A percentile compares a stretch with the other conserved stretches of the same genome.
Evolutionary conservation across 2,113 vertebrate species (phyloP).

Genomic region (Xiphophorus maculatus): DNA sequence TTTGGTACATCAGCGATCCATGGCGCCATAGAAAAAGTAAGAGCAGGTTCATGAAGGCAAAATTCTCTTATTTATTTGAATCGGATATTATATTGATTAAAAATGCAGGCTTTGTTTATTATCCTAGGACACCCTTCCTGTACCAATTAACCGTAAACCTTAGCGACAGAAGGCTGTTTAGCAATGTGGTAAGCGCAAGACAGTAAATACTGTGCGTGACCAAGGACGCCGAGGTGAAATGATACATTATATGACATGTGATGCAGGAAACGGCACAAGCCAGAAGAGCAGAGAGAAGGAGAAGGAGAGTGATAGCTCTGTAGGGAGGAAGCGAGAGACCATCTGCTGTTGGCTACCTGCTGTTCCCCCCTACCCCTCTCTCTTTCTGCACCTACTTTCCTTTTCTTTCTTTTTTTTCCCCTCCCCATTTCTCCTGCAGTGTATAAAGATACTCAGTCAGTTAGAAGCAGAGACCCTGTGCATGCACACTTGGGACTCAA

Average conservation of each 20-base stretch:
- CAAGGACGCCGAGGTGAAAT: constrained; percentile 59
- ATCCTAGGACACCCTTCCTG: neutral
- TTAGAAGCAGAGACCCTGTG: constrained; percentile 42
- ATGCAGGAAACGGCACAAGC: constrained; percentile 53
- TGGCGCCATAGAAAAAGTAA: neutral
- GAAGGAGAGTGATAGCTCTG: constrained; percentile 70
- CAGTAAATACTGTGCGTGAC: constrained; percentile 45
- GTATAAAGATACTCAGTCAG: constrained; percentile 58
- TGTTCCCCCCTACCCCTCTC: constrained; percentile 47
- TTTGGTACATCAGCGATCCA: neutral
- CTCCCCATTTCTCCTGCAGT: constrained; percentile 50
- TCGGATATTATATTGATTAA: neutral
- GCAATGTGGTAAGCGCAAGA: constrained; percentile 18
- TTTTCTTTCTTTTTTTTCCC: constrained; percentile 8
- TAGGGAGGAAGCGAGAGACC: constrained; percentile 72
- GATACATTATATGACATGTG: constrained; percentile 57
- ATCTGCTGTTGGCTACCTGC: constrained; percentile 76
- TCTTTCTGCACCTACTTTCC: constrained; percentile 55
- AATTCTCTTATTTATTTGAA: neutral
- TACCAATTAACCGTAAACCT: constrained; percentile 24
- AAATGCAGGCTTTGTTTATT: neutral
- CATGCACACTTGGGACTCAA: constrained; percentile 31
- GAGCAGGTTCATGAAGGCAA: neutral
- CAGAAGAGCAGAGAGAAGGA: constrained; percentile 47
- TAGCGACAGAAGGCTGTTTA: constrained; percentile 13